These are phyloP conservation scores for Epiblema foenella DNA, from an alignment of 2,888 invertebrate genomes.

Conservation along the genomic window DNA sequence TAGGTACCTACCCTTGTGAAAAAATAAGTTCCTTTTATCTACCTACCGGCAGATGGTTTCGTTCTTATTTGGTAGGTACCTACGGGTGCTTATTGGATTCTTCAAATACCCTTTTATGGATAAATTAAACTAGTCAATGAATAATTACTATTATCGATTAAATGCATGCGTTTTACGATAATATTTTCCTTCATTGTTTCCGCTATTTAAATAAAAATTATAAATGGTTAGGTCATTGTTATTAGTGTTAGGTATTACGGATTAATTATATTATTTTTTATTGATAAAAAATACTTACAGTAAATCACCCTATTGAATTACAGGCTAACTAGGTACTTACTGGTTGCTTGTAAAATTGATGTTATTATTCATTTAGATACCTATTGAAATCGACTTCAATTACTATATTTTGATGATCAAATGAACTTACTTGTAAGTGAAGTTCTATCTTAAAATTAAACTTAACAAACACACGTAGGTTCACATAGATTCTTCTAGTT, in stretches of 20 bases:
- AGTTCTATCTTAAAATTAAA: too few species aligned
- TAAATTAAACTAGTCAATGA: neutral
- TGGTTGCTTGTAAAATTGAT: neutral
- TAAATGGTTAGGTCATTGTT: neutral
- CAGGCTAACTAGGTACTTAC: neutral
- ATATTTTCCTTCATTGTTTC: slow-evolving; percentile 1
- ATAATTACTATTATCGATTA: neutral
- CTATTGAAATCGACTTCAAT: too few species aligned
- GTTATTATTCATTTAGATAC: too few species aligned
- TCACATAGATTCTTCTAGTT: too few species aligned
- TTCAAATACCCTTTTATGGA: neutral
- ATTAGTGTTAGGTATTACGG: too few species aligned
- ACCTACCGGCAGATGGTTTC: neutral
- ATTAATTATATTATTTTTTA: too few species aligned
- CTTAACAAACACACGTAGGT: too few species aligned
- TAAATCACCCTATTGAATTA: too few species aligned
- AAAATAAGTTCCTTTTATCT: neutral
- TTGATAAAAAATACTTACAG: too few species aligned
- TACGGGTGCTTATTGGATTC: too few species aligned
- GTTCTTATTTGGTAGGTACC: neutral
- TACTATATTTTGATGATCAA: too few species aligned
- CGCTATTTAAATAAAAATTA: neutral
- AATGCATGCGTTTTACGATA: neutral
- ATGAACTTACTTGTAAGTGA: too few species aligned
- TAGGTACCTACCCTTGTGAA: neutral